These are phyloP conservation scores for Flabesymbios commensalis DNA, from an alignment of 2,888 invertebrate genomes.

Conservation along the genomic window DNA sequence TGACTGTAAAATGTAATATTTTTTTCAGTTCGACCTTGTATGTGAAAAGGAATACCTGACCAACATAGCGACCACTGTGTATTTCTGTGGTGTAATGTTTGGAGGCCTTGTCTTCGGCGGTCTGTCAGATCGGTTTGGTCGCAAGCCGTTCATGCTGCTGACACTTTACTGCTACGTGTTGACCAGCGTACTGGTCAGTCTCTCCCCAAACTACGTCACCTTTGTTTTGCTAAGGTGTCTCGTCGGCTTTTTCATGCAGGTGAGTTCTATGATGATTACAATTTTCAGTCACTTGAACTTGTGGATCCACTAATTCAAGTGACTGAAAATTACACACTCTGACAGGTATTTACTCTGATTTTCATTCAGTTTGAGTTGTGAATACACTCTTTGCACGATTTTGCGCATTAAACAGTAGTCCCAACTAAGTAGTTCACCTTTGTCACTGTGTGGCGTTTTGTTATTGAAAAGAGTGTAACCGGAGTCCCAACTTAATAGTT, in stretches of 20 bases:
- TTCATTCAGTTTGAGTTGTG: no score
- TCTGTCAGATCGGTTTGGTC: slow-evolving; percentile 48
- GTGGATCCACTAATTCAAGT: no score
- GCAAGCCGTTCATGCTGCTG: slow-evolving; percentile 45
- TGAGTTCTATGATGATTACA: no score
- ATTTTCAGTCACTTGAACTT: background rate
- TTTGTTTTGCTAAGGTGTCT: slow-evolving; percentile 47
- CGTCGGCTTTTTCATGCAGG: slow-evolving; percentile 49
- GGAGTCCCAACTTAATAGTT: no score
- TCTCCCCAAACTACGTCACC: slow-evolving; percentile 38
- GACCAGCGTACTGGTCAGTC: slow-evolving; percentile 43
- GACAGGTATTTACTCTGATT: no score
- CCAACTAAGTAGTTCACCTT: no score
- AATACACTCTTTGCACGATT: no score
- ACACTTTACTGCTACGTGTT: slow-evolving; percentile 41
- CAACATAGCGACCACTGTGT: slow-evolving; percentile 50
- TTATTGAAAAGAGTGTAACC: no score
- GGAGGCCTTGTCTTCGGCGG: slow-evolving; percentile 52
- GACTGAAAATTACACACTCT: no score
- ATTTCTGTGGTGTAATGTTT: slow-evolving; percentile 53
- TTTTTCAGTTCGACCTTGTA: slow-evolving; percentile 47
- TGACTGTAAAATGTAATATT: no score
- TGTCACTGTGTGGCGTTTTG: no score
- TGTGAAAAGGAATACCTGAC: slow-evolving; percentile 41
- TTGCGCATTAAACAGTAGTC: no score